Evolutionary conservation across 2,113 vertebrate species (phyloP).

Genomic region (Penelope pileata): DNA sequence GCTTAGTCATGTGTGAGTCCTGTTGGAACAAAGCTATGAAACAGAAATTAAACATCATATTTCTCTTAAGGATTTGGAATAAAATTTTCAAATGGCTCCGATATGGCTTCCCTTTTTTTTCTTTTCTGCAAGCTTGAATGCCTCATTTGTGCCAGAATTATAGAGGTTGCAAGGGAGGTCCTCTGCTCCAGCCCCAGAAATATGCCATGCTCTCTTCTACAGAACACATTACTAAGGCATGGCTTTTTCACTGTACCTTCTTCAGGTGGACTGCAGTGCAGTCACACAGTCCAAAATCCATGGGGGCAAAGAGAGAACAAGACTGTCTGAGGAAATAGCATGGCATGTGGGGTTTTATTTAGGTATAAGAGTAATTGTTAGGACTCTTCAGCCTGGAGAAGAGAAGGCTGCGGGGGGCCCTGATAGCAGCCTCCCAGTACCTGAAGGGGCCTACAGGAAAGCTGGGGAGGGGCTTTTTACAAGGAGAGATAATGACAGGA

Average conservation of each 20-base stretch:
- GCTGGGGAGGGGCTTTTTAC: no score
- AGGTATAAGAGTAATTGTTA: neutral
- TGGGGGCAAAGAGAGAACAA: neutral
- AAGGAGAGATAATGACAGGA: no score
- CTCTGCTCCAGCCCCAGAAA: neutral
- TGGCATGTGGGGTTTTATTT: neutral
- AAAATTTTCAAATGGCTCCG: neutral
- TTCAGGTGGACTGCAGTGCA: neutral
- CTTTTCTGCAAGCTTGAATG: neutral
- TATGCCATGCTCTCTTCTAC: rapidly evolving
- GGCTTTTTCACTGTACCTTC: neutral
- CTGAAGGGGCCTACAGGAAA: no score
- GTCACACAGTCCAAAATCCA: neutral
- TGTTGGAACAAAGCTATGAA: neutral
- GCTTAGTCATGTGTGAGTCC: neutral
- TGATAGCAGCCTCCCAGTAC: no score
- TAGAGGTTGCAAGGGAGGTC: neutral
- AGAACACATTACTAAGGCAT: neutral
- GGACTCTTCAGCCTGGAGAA: no score
- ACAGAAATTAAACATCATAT: neutral
- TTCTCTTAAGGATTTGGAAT: neutral
- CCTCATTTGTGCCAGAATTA: neutral
- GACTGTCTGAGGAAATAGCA: neutral
- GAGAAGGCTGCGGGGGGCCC: no score
- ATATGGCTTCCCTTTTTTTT: neutral